Base-by-base conservation (phyloP, 1,140 invertebrate species). In the Scaptomyza montana region DNA sequence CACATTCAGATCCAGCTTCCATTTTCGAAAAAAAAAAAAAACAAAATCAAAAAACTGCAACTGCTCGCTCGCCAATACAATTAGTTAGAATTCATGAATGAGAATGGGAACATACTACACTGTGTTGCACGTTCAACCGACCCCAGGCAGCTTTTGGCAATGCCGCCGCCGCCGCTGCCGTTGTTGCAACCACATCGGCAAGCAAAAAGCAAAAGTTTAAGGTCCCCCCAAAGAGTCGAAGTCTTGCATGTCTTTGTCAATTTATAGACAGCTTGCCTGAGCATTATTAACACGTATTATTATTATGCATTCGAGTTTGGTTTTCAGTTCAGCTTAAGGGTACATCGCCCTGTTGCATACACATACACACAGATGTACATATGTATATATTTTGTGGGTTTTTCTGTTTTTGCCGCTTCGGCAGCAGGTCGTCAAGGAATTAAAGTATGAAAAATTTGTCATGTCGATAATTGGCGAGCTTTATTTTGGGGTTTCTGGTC, bases 251-350 rank as follows among this genome's bases (percentile, higher is more conserved):
- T 90, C 89, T 90, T 90, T 90, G 89, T 89, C 89, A 90, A 90
- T 90, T 90, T 90, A 87, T 90, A 89, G 78, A 86, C 87, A 87
- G 82, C 81, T 90, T 86, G 70, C 72, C 87, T 87, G 85, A 89
- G 80, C 87, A 89, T 89, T 89, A 89, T 89, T 89, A 89, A 89
- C 86, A 89, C 87, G 77, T 90, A 90, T 89, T 89, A 89, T 89
- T 89, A 89, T 89, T 89, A 86, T 89, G 82, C 77, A 57, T 67
- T 80, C 80, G 61, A 78, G 33, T 55, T 55, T 19, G 30, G 60
- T 56, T 69, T 64, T 50, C 47, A 4, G 39, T 43, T 30, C 16
- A 45, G 66, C 53, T 60, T 68, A 21, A 63, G 60, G 67, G 67
- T 67, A 65, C 75, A 41, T 69, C 63, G 63, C 45, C 62, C 57